A percentile compares a stretch with the other conserved stretches of the same genome.
phyloP scores from a whole-genome alignment of 2,888 invertebrate species.

The Metellina segmentata region DNA sequence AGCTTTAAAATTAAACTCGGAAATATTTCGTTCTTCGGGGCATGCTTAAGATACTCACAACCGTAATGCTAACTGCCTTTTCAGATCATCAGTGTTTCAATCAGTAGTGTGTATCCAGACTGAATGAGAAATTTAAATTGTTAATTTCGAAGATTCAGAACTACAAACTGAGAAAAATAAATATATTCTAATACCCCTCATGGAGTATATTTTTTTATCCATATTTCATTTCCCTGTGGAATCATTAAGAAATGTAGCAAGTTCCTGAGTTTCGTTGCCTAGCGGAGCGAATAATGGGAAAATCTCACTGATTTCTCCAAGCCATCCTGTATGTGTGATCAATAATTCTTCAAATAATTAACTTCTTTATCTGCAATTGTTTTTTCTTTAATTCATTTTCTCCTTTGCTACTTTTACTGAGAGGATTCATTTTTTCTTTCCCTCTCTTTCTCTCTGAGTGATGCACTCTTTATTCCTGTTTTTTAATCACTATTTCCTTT shows the following conservation, averaged over 20 bases:
- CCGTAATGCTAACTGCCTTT: background rate
- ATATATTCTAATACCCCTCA: slow-evolving; percentile 33
- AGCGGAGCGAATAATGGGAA: slow-evolving; percentile 74
- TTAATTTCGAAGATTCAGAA: background rate
- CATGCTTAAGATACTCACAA: background rate
- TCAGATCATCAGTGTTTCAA: background rate
- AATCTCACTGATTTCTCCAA: slow-evolving; percentile 67
- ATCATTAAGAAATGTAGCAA: slow-evolving; percentile 68
- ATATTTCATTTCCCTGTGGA: slow-evolving; percentile 63
- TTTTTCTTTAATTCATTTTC: slow-evolving; percentile 72
- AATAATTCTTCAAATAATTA: slow-evolving; percentile 76
- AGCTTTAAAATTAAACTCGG: too few species aligned
- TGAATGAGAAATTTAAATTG: background rate
- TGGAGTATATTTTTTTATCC: slow-evolving; percentile 12
- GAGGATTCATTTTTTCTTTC: slow-evolving; percentile 45
- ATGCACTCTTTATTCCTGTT: slow-evolving; percentile 21
- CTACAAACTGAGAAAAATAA: slow-evolving; percentile 54
- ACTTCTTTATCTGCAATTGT: slow-evolving; percentile 76
- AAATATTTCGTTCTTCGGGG: background rate
- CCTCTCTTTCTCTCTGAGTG: background rate
- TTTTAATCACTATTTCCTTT: slow-evolving; percentile 36
- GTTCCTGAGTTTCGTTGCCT: slow-evolving; percentile 46
- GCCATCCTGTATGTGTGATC: slow-evolving; percentile 55
- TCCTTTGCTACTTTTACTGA: slow-evolving; percentile 19
- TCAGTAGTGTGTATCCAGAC: background rate